Evolutionary conservation across 2,113 vertebrate species (phyloP).

Genomic region (Corythaeola cristata): DNA sequence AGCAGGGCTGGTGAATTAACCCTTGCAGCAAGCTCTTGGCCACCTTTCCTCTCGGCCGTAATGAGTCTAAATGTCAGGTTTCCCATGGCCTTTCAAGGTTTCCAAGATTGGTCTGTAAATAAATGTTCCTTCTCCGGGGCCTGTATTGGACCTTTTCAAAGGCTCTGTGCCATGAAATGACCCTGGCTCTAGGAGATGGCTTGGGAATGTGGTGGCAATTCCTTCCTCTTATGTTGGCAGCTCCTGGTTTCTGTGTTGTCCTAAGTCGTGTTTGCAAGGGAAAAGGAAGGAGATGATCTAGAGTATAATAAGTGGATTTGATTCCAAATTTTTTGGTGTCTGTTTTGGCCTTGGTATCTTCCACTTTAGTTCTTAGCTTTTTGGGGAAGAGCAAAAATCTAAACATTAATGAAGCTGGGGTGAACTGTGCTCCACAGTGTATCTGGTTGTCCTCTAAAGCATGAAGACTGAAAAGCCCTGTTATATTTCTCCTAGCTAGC

Average conservation of each 20-base stretch:
- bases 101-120: not conserved
- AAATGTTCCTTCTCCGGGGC: not conserved
- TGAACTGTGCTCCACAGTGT: not conserved
- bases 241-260: not conserved
- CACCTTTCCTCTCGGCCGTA: not conserved
- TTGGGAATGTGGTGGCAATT: accelerated
- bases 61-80: not conserved
- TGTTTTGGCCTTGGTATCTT: not conserved
- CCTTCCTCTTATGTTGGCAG: not conserved
- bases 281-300: not conserved
- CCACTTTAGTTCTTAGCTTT: not conserved
- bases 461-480: not conserved
- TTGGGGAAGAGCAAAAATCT: not conserved
- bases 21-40: not conserved
- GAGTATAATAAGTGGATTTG: not conserved
- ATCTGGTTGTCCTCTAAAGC: not conserved
- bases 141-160: not conserved
- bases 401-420: not conserved
- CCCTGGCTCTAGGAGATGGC: accelerated
- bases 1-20: not conserved
- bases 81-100: not conserved
- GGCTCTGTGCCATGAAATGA: accelerated
- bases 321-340: not conserved
- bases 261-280: not conserved
- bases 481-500: not conserved